Evolutionary conservation across 2,797 vertebrate species (phyloP).

Genomic region (Sparus aurata): DNA sequence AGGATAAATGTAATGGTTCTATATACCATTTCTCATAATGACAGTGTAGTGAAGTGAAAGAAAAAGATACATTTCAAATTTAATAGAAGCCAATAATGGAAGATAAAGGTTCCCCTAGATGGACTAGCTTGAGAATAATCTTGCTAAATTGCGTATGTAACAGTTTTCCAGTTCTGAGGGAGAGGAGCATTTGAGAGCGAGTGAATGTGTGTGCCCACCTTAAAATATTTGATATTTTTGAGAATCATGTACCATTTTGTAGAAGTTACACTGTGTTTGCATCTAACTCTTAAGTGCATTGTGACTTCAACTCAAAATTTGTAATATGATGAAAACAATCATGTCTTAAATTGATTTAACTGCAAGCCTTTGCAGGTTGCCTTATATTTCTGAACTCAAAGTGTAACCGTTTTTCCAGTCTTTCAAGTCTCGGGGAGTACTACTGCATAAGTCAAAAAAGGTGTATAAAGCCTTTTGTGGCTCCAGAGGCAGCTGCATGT

Average conservation of each 20-base stretch:
- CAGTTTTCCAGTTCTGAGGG: conserved; percentile 1
- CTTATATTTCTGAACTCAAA: too few relatives aligned
- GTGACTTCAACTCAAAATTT: not conserved
- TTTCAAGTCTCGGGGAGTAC: too few relatives aligned
- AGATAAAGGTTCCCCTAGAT: not conserved
- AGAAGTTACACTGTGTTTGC: conserved; percentile 1
- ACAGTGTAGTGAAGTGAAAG: not conserved
- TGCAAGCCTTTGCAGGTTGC: too few relatives aligned
- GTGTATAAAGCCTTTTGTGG: too few relatives aligned
- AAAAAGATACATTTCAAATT: not conserved
- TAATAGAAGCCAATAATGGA: not conserved
- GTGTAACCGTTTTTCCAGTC: too few relatives aligned
- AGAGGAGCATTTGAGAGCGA: not conserved
- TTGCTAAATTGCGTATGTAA: not conserved
- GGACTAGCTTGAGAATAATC: not conserved
- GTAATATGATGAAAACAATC: not conserved
- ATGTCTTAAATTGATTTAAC: too few relatives aligned
- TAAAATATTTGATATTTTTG: not conserved
- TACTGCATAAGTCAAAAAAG: too few relatives aligned
- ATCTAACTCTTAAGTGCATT: not conserved
- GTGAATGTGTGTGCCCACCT: not conserved
- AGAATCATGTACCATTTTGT: not conserved
- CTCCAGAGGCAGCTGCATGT: too few relatives aligned
- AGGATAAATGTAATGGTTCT: not conserved
- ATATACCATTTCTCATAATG: too few relatives aligned